These are phyloP conservation scores for Urophycis tenuis DNA, from an alignment of 2,797 vertebrate genomes.

Conservation along the genomic window DNA sequence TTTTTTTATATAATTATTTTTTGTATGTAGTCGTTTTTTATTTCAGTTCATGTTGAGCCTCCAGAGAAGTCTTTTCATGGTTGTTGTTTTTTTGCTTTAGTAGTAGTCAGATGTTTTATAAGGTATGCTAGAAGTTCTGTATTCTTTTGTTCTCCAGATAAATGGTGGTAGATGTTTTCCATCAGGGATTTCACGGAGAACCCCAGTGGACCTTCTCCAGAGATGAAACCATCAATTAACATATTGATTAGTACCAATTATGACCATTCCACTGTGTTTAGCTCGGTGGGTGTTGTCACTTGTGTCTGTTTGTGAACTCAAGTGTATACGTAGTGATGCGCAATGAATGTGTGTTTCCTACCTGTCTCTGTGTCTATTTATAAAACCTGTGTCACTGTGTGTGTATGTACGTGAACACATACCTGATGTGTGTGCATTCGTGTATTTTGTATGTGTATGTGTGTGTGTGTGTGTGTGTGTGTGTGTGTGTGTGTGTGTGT, in stretches of 20 bases:
- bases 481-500: too few species aligned
- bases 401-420: neutral
- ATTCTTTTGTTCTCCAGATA: neutral
- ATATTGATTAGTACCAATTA: conserved; percentile 69
- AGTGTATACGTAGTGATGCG: neutral
- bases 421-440: too few species aligned
- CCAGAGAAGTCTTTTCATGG: neutral
- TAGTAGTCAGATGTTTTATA: neutral
- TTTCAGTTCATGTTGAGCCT: too few species aligned
- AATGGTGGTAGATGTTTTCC: conserved; percentile 9
- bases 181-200: conserved; percentile 19
- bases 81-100: neutral
- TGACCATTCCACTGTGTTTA: conserved; percentile 57
- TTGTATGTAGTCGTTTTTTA: too few species aligned
- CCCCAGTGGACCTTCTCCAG: conserved; percentile 26
- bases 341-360: conserved; percentile 21
- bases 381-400: neutral
- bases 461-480: too few species aligned
- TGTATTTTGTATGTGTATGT: too few species aligned
- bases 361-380: conserved; percentile 30
- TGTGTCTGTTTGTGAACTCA: conserved; percentile 11
- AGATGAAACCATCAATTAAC: conserved; percentile 62
- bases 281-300: conserved; percentile 44
- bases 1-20: too few species aligned
- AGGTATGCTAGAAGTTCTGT: neutral